phyloP scores from a whole-genome alignment of 1,140 invertebrate genomes.

The Zaprionus ornatus region DNA sequence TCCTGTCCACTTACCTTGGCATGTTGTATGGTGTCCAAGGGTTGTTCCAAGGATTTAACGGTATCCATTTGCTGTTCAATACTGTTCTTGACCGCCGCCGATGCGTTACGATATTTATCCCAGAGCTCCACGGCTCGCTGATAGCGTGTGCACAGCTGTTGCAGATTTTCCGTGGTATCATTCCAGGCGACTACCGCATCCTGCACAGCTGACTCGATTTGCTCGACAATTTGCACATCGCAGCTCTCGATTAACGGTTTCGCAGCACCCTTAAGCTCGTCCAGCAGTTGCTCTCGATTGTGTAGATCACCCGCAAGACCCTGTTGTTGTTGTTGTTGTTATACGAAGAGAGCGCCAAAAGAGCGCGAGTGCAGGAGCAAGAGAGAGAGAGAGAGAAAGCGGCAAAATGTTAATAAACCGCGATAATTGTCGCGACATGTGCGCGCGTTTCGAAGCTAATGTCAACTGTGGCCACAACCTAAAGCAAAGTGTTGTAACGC shows the following conservation, averaged over 20 bases:
- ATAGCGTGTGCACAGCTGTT: conserved; percentile 89
- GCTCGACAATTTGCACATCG: conserved; percentile 88
- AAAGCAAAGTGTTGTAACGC: conserved; percentile 34
- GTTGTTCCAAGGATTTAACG: conserved; percentile 77
- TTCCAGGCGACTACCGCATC: conserved; percentile 91
- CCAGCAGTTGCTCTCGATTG: conserved; percentile 88
- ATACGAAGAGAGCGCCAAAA: background rate
- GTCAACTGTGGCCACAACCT: conserved; percentile 52
- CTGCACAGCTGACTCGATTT: conserved; percentile 89
- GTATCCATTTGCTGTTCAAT: conserved; percentile 87
- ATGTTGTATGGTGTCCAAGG: conserved; percentile 76
- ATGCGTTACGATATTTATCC: conserved; percentile 90
- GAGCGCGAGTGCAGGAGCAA: background rate
- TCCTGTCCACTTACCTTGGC: conserved; percentile 71
- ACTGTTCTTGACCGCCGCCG: conserved; percentile 89
- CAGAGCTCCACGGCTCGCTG: conserved; percentile 90
- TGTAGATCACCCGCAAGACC: conserved; percentile 87
- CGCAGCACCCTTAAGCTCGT: conserved; percentile 88
- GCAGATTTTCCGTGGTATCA: conserved; percentile 89
- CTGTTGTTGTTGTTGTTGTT: conserved; percentile 70
- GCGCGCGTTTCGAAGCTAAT: conserved; percentile 64
- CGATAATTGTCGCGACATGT: conserved; percentile 37
- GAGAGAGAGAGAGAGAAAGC: conserved; percentile 8
- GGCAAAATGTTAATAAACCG: conserved; percentile 12
- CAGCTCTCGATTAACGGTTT: conserved; percentile 89